These are phyloP conservation scores for Microlaimidae sp. DNA, from an alignment of 2,888 invertebrate species.

Conservation along the genomic window DNA sequence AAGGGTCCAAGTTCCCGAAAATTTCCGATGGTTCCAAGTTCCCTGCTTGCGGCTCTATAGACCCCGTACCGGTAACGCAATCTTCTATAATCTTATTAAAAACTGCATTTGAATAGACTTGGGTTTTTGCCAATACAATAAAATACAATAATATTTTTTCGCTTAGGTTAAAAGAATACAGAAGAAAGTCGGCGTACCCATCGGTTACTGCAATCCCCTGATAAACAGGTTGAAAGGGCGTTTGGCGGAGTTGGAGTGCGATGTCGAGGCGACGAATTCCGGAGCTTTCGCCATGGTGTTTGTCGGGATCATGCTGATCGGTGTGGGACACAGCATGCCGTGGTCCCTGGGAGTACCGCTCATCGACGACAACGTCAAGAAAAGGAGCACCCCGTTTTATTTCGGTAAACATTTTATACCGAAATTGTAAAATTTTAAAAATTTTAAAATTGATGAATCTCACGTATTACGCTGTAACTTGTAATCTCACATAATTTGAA, in stretches of 20 bases:
- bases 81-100: too few relatives aligned
- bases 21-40: too few relatives aligned
- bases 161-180: too few relatives aligned
- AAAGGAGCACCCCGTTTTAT: conserved; percentile 29
- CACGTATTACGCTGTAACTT: not conserved
- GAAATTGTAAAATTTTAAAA: not conserved
- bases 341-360: conserved; percentile 33
- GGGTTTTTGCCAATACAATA: too few relatives aligned
- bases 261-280: conserved; percentile 19
- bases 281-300: conserved; percentile 33
- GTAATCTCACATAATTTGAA: not conserved
- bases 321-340: conserved; percentile 35
- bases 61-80: too few relatives aligned
- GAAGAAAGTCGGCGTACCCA: conserved; percentile 15
- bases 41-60: too few relatives aligned
- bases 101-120: too few relatives aligned
- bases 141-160: too few relatives aligned
- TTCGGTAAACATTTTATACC: too few relatives aligned
- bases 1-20: too few relatives aligned
- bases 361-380: conserved; percentile 35
- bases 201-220: conserved; percentile 25
- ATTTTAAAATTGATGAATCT: not conserved
- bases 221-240: conserved; percentile 18
- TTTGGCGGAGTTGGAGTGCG: not conserved
- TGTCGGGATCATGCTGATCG: conserved; percentile 29